Percentiles rank a stretch among this genome's conserved stretches.
Evolutionary conservation across 2,113 vertebrate species (phyloP).

Genomic region (Marmota monax): DNA sequence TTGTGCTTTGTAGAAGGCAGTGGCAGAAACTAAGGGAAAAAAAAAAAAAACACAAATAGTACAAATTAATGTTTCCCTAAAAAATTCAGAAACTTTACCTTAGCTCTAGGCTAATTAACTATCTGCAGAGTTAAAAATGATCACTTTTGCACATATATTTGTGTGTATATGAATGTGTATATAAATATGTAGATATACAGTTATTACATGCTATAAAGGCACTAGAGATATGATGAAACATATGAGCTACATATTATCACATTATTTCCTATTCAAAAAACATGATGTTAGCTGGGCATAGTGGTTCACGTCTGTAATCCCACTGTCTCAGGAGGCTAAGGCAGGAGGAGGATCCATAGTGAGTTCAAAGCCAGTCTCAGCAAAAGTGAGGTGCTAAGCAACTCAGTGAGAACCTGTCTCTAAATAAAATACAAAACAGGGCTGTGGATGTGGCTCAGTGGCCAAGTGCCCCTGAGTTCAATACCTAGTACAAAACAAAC

Average conservation of each 20-base stretch:
- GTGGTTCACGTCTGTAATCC: no score
- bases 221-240: neutral
- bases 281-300: neutral
- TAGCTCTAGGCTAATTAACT: neutral
- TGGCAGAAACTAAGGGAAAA: conserved; percentile 94
- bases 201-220: neutral
- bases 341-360: no score
- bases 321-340: no score
- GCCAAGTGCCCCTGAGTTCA: no score
- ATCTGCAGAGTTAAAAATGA: conserved; percentile 42
- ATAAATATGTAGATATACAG: neutral
- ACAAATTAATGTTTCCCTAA: conserved; percentile 66
- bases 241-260: neutral
- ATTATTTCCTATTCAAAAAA: neutral
- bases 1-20: conserved; percentile 99
- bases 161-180: neutral
- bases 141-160: neutral
- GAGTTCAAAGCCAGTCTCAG: no score
- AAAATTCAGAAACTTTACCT: conserved; percentile 29
- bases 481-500: no score
- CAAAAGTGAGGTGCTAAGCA: no score
- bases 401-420: no score
- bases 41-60: conserved; percentile 72
- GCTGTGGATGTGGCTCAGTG: no score
- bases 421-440: no score